Evolutionary conservation across 2,888 invertebrate genomes (phyloP).

Genomic region (Timandra comae): DNA sequence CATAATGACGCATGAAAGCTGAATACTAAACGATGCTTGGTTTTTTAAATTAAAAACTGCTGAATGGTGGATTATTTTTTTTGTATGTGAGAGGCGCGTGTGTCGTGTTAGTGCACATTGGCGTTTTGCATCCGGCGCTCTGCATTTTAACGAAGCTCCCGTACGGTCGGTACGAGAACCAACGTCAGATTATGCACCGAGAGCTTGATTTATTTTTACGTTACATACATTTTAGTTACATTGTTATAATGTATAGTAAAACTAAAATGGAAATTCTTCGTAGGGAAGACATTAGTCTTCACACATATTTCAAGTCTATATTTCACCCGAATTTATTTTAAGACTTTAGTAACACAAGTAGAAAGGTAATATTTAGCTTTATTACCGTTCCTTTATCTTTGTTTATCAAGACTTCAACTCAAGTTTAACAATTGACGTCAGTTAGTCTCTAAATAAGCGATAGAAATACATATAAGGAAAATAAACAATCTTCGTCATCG

Average conservation of each 20-base stretch:
- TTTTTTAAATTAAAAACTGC: constrained; percentile 48
- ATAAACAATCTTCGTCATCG: too few species aligned
- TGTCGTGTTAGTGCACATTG: constrained; percentile 49
- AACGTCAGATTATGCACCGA: constrained; percentile 16
- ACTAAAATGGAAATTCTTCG: constrained; percentile 1
- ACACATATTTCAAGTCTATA: too few species aligned
- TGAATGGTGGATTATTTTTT: constrained; percentile 43
- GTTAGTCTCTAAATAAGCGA: too few species aligned
- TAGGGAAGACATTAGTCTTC: too few species aligned
- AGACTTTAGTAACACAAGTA: too few species aligned
- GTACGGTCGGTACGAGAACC: constrained; percentile 8
- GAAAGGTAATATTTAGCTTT: too few species aligned
- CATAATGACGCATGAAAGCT: constrained; percentile 36
- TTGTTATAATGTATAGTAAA: background rate
- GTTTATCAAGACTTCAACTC: too few species aligned
- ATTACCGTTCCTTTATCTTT: too few species aligned
- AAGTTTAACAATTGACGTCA: too few species aligned
- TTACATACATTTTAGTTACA: background rate
- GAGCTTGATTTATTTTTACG: constrained; percentile 6
- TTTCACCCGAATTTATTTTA: too few species aligned
- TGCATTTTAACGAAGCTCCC: constrained; percentile 58
- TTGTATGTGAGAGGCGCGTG: constrained; percentile 23
- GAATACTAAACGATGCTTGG: constrained; percentile 33
- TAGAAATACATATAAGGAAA: too few species aligned
- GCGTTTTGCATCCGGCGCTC: constrained; percentile 52